A percentile compares a stretch with the other conserved stretches of the same genome.
These are phyloP conservation scores for Porites evermanni DNA, from an alignment of 92 coral and sea anemone genomes.

Conservation along the genomic window DNA sequence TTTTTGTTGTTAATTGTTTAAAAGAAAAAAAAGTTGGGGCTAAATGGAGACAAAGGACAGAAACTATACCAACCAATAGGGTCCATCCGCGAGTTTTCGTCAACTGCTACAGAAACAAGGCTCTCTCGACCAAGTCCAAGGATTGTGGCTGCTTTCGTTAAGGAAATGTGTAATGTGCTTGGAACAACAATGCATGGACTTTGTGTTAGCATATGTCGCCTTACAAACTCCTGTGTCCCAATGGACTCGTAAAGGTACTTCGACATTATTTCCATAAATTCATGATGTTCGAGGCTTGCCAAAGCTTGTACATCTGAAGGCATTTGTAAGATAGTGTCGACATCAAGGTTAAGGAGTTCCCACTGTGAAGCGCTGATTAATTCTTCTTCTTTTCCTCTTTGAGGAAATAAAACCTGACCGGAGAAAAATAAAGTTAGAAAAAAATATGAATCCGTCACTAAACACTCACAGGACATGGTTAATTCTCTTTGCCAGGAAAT, in stretches of 20 bases:
- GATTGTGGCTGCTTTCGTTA: slow-evolving; percentile 83
- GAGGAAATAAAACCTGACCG: slow-evolving; percentile 59
- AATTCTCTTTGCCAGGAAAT: too few relatives aligned
- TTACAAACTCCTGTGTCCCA: slow-evolving; percentile 67
- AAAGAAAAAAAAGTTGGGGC: too few relatives aligned
- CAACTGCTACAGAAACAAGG: slow-evolving; percentile 69
- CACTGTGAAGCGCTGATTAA: slow-evolving; percentile 68
- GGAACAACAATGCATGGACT: slow-evolving; percentile 78
- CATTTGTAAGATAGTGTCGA: slow-evolving; percentile 70
- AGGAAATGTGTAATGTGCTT: slow-evolving; percentile 83
- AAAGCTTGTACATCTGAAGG: slow-evolving; percentile 56
- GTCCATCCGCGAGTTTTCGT: slow-evolving; percentile 77
- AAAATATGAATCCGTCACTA: too few relatives aligned
- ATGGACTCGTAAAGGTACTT: slow-evolving; percentile 69
- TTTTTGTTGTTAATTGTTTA: too few relatives aligned
- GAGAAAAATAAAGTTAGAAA: not conserved
- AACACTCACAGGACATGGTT: too few relatives aligned
- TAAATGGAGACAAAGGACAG: not conserved
- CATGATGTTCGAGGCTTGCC: slow-evolving; percentile 15
- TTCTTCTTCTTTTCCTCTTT: slow-evolving; percentile 47
- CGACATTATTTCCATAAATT: slow-evolving; percentile 60
- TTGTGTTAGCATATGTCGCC: slow-evolving; percentile 65
- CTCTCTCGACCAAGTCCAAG: slow-evolving; percentile 85
- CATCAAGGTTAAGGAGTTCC: slow-evolving; percentile 87
- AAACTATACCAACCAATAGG: slow-evolving; percentile 37